Base-by-base conservation (phyloP, 2,888 invertebrate genomes). In the Sesia apiformis region DNA sequence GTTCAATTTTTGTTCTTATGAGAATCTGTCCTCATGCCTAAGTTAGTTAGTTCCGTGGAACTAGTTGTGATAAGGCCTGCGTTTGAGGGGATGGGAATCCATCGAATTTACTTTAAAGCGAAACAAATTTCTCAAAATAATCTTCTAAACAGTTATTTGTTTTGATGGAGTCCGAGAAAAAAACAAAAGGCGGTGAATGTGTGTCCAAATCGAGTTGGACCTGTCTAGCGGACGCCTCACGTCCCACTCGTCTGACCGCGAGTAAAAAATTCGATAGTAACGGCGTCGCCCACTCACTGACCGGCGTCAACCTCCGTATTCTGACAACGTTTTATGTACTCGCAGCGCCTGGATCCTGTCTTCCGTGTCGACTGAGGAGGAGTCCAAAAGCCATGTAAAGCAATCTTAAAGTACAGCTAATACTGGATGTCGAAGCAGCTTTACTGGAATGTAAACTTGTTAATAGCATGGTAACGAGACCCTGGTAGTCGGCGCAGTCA, bases 401-500 rank as follows among this genome's bases (percentile, higher is more conserved):
- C 23, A 23, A 23, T 23, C 23, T 23, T 23, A 23, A 23, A 4
- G 46, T 46, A 46, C 46, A 46, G 8, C 46, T 46, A 46, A 46
- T 46, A 7, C 23, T 8, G 8, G 46, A 4, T 8, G n/a, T 46
- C 23, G 46, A 46, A 46, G 8, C 23, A 46, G 46, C 23, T 23
- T 46, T 46, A 46, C 46, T 8, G n/a, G 46, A 46, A 46, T 46
- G 7, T 8, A 8, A 46, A 46, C 46, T 46, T 5, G 46, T 46
- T 46, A 46, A n/a, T 46, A 46, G 7, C 23, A 23, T 23, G 8
- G 8, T 46, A 53, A 53, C 43, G 43, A 53, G 49, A 40, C 23
- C 23, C 40, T 40, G 53, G 53, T 53, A 46, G 68, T 57, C 57
- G 50, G 49, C 65, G 57, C 64, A 69, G 64, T 65, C 63, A 69